Evolutionary conservation across 2,888 invertebrate genomes (phyloP).

Genomic region (Leucophenga montana): DNA sequence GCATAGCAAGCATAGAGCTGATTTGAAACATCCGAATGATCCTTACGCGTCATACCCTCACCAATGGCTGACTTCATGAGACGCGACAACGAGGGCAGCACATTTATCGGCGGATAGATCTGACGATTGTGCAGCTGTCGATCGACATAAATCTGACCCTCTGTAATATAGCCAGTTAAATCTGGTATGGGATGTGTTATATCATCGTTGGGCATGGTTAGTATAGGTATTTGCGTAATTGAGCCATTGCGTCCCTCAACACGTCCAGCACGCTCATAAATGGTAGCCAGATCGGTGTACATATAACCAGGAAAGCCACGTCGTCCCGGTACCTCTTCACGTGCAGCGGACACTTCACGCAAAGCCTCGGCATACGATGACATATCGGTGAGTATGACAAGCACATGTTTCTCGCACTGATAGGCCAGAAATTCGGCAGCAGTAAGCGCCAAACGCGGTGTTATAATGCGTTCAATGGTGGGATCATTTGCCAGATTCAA

Average conservation of each 20-base stretch:
- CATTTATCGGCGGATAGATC: slow-evolving; percentile 99
- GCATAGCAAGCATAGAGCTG: slow-evolving; percentile 99
- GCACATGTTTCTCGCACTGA: slow-evolving; percentile 98
- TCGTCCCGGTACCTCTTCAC: slow-evolving; percentile 99
- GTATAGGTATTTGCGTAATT: slow-evolving; percentile 98
- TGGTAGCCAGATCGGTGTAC: slow-evolving; percentile 99
- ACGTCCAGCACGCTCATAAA: slow-evolving; percentile 98
- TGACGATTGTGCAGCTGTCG: slow-evolving; percentile 98
- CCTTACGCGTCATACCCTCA: slow-evolving; percentile 99
- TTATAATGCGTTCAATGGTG: slow-evolving; percentile 99
- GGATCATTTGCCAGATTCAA: slow-evolving; percentile 99
- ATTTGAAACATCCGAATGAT: slow-evolving; percentile 98
- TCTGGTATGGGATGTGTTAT: slow-evolving; percentile 99
- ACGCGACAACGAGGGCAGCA: slow-evolving; percentile 97
- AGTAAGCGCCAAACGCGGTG: slow-evolving; percentile 95
- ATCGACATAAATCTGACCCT: slow-evolving; percentile 98
- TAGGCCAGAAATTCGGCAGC: slow-evolving; percentile 99
- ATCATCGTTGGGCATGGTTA: slow-evolving; percentile 99
- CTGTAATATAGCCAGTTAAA: slow-evolving; percentile 99
- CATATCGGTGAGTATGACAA: slow-evolving; percentile 99
- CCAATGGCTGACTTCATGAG: slow-evolving; percentile 99
- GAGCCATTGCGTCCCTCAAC: slow-evolving; percentile 98
- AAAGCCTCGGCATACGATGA: slow-evolving; percentile 99
- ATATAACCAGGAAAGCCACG: slow-evolving; percentile 99
- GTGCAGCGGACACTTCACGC: slow-evolving; percentile 97